Evolutionary conservation across 2,113 vertebrate genomes (phyloP).

Genomic region (Oxygymnocypris stewartii): DNA sequence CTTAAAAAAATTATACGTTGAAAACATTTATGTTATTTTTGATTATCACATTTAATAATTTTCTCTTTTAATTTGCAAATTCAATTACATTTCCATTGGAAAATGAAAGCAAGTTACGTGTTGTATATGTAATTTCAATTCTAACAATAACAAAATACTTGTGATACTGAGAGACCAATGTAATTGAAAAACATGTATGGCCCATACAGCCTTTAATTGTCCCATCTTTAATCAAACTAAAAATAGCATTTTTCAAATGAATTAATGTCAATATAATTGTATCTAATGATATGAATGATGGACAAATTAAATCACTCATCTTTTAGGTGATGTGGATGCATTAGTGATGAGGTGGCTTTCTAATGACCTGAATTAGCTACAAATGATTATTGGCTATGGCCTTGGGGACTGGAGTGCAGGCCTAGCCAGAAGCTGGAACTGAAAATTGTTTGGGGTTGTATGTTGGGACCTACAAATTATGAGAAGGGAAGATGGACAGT

Average conservation of each 20-base stretch:
- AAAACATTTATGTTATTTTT: neutral
- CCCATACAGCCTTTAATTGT: neutral
- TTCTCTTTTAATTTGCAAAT: conserved; percentile 33
- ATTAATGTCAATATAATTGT: neutral
- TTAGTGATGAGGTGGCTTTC: neutral
- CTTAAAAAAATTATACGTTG: neutral
- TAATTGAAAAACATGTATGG: neutral
- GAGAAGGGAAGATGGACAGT: conserved; percentile 14
- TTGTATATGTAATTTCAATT: neutral
- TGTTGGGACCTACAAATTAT: conserved; percentile 60
- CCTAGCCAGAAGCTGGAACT: conserved; percentile 64
- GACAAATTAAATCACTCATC: neutral
- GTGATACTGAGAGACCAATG: neutral
- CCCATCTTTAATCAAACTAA: neutral
- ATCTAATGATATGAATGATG: neutral
- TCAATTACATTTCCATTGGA: neutral
- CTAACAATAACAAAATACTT: neutral
- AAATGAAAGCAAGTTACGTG: neutral
- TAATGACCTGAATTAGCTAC: neutral
- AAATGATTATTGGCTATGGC: conserved; percentile 36
- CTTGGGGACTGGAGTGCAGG: conserved; percentile 66
- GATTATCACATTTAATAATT: conserved; percentile 35
- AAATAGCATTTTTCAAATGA: neutral
- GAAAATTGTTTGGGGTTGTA: conserved; percentile 66
- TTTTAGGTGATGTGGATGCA: neutral